Evolutionary conservation across 2,888 invertebrate genomes (phyloP), one percentile per base, ranked within the genome.

Genomic region (Nineta flava): DNA sequence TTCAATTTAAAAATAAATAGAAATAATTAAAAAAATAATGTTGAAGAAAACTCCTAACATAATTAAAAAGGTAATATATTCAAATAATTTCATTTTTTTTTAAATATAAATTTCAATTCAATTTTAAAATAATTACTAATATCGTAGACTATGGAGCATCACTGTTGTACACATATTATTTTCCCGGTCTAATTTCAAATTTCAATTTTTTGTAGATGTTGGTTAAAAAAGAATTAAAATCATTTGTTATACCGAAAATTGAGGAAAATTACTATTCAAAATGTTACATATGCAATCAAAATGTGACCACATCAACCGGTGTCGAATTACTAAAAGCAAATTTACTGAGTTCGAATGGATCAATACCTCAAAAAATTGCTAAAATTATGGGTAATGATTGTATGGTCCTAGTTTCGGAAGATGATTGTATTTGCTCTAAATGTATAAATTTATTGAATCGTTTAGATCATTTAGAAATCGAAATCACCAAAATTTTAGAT

Each of bases 281-380:
- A 38, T 38, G 38, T 38, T 38, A 38, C n/a, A 15, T 38, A 15
- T 38, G 38, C 9, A 15, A 38, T 38, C 38, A 38, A 38, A 38
- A 2, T n/a, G 7, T 38, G 4, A 10, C 38, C 12, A 13, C 9
- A 38, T 38, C 15, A 38, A 15, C n/a, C 15, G 59, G 61, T 17
- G 62, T 64, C 50, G 56, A 60, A 10, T 56, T 70, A 1, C 62
- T 66, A 40, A 67, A 68, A 34, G 62, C 65, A 57, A 57, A 58
- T 42, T 70, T 70, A 48, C 59, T 65, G 31, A 65, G 66, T 56
- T 66, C 69, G 10, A 62, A 65, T 47, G 68, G 68, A 47, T 67
- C 68, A 53, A 62, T 70, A 48, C 70, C 71, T 47, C 70, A 70
- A 54, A 71, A 71, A 62, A 65, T 71, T 55, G 70, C 68, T 2